Evolutionary conservation across 2,797 vertebrate genomes (phyloP), one percentile per base, ranked within the genome.

Genomic region (Otus scops): DNA sequence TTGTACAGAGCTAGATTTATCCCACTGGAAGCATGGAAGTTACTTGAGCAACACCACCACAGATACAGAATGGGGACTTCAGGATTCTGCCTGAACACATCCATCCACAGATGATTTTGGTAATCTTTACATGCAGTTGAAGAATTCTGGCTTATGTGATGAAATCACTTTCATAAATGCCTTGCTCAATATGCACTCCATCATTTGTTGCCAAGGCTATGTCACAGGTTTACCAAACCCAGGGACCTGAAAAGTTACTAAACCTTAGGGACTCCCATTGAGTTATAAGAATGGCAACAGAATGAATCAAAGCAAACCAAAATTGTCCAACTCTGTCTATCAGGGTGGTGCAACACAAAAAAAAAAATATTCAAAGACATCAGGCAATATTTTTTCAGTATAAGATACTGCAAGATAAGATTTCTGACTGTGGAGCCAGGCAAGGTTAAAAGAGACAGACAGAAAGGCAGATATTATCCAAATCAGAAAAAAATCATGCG

Each of bases 1-100:
- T 15, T 92, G 74, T 77, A 53, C 19, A 30, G 48, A 48, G 80
- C 65, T 95, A 88, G 93, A 65, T 93, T 90, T 53, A 86, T 67
- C 85, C 89, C 59, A 23, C 59, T 85, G 80, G 60, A 84, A 78
- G 80, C 76, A 47, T 26, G 36, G 57, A 48, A 59, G 26, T 67
- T 50, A 56, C 81, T 48, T 48, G 61, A 92, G 67, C 6, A 6
- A 54, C 77, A 80, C 30, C 65, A 92, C 10, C 63, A 60, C 3
- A 67, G 71, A 47, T 20, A 22, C 13, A 70, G 61, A 61, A 48
- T 0, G 0, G 9, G 57, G 69, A 36, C 24, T 24, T 28, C 0
- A 3, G 85, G 74, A 65, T 8, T 74, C 34, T 92, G 77, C 82
- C 61, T 51, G 43, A 82, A 75, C 61, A 53, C 51, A 81, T 34